phyloP scores from a whole-genome alignment of 1,140 invertebrate species.

The Aporrectodea caliginosa region DNA sequence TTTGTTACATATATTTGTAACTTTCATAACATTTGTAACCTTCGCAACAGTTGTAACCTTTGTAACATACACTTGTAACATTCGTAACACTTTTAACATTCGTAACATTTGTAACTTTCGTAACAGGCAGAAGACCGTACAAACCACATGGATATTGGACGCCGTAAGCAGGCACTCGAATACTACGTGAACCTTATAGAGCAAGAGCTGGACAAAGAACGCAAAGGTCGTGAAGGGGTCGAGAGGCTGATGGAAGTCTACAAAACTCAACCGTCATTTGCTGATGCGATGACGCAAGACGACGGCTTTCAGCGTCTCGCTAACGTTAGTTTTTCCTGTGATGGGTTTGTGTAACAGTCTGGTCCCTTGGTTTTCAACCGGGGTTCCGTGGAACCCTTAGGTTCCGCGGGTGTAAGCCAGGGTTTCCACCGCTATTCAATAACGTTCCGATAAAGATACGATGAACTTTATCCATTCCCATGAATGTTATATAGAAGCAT shows the following conservation, averaged over 20 bases:
- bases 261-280: slow-evolving; percentile 81
- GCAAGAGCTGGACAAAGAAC: slow-evolving; percentile 48
- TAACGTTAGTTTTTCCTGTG: slow-evolving; percentile 73
- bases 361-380: no score
- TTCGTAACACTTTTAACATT: no score
- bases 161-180: slow-evolving; percentile 66
- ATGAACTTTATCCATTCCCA: background rate
- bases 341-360: no score
- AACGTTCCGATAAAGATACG: background rate
- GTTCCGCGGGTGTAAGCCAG: no score
- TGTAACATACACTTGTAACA: no score
- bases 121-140: slow-evolving; percentile 82
- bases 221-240: slow-evolving; percentile 58
- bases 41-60: no score
- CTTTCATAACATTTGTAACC: no score
- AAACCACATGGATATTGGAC: slow-evolving; percentile 84
- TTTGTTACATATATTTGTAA: no score
- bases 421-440: no score
- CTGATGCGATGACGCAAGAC: slow-evolving; percentile 82
- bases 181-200: slow-evolving; percentile 47
- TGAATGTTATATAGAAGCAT: background rate
- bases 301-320: slow-evolving; percentile 86
- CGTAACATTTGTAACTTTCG: no score
- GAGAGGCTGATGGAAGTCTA: slow-evolving; percentile 87
- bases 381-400: no score